Base-by-base conservation (phyloP, 1,140 invertebrate species). In the Sinonovacula constricta region DNA sequence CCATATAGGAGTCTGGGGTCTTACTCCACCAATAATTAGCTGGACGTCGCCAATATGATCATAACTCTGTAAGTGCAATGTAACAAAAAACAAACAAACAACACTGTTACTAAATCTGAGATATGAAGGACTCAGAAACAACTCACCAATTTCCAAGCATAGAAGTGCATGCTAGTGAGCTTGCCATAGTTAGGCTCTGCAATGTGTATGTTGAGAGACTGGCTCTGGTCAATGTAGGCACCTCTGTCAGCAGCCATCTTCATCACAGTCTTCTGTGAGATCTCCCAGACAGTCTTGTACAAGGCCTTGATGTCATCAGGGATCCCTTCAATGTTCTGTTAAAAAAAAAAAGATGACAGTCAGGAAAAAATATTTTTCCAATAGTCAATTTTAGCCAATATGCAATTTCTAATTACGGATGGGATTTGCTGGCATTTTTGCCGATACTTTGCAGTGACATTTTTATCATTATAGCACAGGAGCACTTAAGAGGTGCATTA, bases 201-300 rank as follows among this genome's bases (percentile, higher is more conserved):
- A 66, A 99, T 97, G 88, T 99, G 97, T 81, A 99, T 95, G 89
- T 99, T 99, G 72, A 99, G 93, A 0, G 97, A 98, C 90, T 99
- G 98, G 81, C 97, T 98, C 91, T 99, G 99, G 92, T 99, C 98
- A 88, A 99, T 99, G 88, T 97, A 99, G 5, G 98, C 97, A 5
- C 97, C 98, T 82, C 98, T 93, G 91, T 99, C 99, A 2, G 97
- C 97, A 30, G 98, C 97, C 98, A 99, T 99, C 90, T 99, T 94
- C 36, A 99, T 94, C 1, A 99, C 94, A 3, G 93, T 94, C 89
- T 97, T 98, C 75, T 99, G 98, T 0, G 96, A 95, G 66, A 99
- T 97, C 92, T 99, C 99, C 99, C 98, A 99, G 0, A 99, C 97
- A 2, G 98, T 99, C 92, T 98, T 98, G 89, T 99, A 99, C 4